Percentiles rank a stretch among this genome's conserved stretches.
Evolutionary conservation across 2,888 invertebrate genomes (phyloP).

Genomic region (Gasteruption jaculator): DNA sequence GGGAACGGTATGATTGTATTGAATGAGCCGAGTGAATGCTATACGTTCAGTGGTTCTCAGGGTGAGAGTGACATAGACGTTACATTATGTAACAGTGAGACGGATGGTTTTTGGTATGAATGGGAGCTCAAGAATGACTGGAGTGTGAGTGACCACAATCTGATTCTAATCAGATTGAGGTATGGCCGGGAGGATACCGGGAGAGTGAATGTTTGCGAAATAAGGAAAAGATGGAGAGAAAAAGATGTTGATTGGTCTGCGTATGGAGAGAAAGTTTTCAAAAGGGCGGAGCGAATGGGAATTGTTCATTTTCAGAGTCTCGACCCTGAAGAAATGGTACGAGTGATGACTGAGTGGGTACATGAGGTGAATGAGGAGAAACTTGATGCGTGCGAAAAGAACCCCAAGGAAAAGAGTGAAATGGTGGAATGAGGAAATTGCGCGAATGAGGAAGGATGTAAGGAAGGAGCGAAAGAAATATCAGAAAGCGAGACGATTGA

Average conservation of each 20-base stretch:
- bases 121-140: neutral
- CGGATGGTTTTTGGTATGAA: neutral
- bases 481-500: slow-evolving; percentile 1
- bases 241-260: neutral
- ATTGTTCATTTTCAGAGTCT: neutral
- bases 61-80: slow-evolving; percentile 20
- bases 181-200: too few relatives aligned
- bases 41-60: slow-evolving; percentile 16
- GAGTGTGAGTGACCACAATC: slow-evolving; percentile 1
- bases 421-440: slow-evolving; percentile 1
- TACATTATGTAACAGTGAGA: slow-evolving; percentile 3
- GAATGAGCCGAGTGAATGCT: slow-evolving; percentile 12
- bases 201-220: neutral
- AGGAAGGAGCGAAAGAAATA: neutral
- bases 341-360: slow-evolving; percentile 1
- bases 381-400: neutral
- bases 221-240: too few relatives aligned
- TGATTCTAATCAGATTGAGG: neutral
- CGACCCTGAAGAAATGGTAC: neutral
- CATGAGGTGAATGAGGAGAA: neutral
- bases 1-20: slow-evolving; percentile 10
- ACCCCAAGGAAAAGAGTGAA: neutral
- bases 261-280: neutral
- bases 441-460: neutral
- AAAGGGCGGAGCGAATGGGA: neutral